A percentile compares a stretch with the other conserved stretches of the same genome.
phyloP scores from a whole-genome alignment of 2,113 vertebrate species.

The Donacobius atricapilla region DNA sequence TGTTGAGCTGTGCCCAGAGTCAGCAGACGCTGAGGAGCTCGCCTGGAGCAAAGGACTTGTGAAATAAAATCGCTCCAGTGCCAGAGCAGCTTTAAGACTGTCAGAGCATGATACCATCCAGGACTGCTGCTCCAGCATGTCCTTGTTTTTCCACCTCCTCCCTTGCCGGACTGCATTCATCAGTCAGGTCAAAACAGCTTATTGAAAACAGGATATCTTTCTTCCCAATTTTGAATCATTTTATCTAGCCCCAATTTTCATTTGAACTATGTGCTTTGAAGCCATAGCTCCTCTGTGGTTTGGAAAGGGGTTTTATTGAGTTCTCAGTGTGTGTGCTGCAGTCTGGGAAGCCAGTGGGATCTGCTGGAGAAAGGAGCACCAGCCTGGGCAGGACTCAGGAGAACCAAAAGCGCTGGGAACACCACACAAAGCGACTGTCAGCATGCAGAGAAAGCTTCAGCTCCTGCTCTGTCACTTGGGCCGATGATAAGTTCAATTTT shows the following conservation, averaged over 20 bases:
- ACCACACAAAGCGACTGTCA: not conserved
- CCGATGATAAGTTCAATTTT: not conserved
- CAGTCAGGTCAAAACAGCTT: conserved; percentile 46
- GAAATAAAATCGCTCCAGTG: conserved; percentile 22
- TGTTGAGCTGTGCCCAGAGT: conserved; percentile 32
- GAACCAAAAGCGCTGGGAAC: not conserved
- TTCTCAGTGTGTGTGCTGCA: conserved; percentile 15
- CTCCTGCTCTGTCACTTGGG: not conserved
- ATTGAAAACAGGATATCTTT: conserved; percentile 50
- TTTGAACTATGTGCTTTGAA: conserved; percentile 48
- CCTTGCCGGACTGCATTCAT: conserved; percentile 15
- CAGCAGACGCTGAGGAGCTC: not conserved
- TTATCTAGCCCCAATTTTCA: conserved; percentile 45
- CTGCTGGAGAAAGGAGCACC: conserved; percentile 17
- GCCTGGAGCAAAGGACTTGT: conserved; percentile 40
- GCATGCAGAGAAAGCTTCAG: not conserved
- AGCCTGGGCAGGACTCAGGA: conserved; percentile 6
- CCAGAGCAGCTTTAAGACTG: conserved; percentile 32
- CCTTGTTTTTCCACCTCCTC: conserved; percentile 54
- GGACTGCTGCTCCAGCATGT: conserved; percentile 47
- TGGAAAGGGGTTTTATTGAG: conserved; percentile 40
- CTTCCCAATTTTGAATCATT: conserved; percentile 56
- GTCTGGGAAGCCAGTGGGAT: not conserved
- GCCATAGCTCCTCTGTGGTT: conserved; percentile 28
- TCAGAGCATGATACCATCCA: conserved; percentile 51